Base-by-base conservation (phyloP, 1,140 invertebrate species). In the Ips nitidus region DNA sequence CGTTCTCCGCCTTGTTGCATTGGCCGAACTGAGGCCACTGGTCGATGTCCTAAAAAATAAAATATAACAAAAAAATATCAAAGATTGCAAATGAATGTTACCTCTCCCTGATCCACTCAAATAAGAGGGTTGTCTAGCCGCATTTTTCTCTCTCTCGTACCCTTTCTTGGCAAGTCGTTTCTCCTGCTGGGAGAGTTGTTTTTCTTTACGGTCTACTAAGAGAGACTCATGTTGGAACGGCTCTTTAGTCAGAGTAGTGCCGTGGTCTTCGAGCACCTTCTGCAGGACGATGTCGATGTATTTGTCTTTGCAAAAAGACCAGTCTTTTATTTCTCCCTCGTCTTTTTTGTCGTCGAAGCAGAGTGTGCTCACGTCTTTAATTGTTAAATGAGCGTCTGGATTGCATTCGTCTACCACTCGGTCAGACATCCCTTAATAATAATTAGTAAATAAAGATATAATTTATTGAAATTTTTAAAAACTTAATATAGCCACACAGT, bases 201-300 rank as follows among this genome's bases (percentile, higher is more conserved):
- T 92, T 75, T 99, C 97, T 78, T 98, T 97, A 42, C 94, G 86
- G 82, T 99, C 98, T 1, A 98, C 91, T 3, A 99, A 83, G 43
- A 99, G 82, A 37, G 95, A 97, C 81, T 99, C 98, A 79, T 99
- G 98, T 74, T 97, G 91, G 82, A 99, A 99, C 0, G 97, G 98
- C 77, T 94, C 89, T 79, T 93, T 93, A 2, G 90, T 91, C 22
- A 97, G 81, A 39, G 89, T 80, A n/a, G 86, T 85, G 2, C 89
- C 89, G 73, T 90, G 85, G 41, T 86, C 81, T 42, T 87, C 85
- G 7, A 91, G 76, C 1, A 80, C 87, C 43, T 88, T 89, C 78
- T 91, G 88, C 80, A 97, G 88, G 40, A 97, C 86, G 43, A 89
- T 84, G 79, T 98, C 95, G 4, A 88, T 84, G 77, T 94, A 94